Percentiles rank a stretch among this genome's conserved stretches.
phyloP scores from a whole-genome alignment of 92 coral and sea anemone species.

The Pocillopora grandis region DNA sequence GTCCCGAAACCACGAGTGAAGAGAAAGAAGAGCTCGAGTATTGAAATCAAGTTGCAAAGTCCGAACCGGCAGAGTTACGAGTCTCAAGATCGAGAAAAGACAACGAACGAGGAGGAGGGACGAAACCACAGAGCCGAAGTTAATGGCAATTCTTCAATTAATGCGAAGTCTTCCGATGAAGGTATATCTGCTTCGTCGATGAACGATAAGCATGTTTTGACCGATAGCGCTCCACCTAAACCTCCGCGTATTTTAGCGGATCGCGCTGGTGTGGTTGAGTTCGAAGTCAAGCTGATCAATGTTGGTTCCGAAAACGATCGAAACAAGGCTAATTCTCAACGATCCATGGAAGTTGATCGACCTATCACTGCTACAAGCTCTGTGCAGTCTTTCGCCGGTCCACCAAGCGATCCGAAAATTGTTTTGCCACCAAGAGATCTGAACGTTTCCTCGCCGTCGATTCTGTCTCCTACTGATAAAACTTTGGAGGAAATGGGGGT shows the following conservation, averaged over 20 bases:
- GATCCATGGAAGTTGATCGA: slow-evolving; percentile 51
- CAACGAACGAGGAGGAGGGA: slow-evolving; percentile 14
- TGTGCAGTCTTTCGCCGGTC: slow-evolving; percentile 49
- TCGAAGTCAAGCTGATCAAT: slow-evolving; percentile 73
- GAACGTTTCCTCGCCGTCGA: slow-evolving; percentile 38
- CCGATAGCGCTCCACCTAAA: slow-evolving; percentile 52
- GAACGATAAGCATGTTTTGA: slow-evolving; percentile 5
- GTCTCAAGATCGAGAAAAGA: slow-evolving; percentile 4
- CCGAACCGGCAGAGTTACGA: slow-evolving; percentile 24
- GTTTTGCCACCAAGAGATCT: slow-evolving; percentile 54
- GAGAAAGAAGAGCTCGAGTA: slow-evolving; percentile 73
- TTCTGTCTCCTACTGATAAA: slow-evolving; percentile 83
- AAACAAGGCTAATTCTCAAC: slow-evolving; percentile 26
- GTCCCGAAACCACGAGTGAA: slow-evolving; percentile 67
- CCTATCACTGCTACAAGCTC: slow-evolving; percentile 43
- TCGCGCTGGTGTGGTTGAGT: slow-evolving; percentile 76
- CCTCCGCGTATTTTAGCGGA: slow-evolving; percentile 79
- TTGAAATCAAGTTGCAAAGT: slow-evolving; percentile 77
- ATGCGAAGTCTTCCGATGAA: slow-evolving; percentile 7
- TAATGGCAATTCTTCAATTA: slow-evolving; percentile 17
- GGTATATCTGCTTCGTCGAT: slow-evolving; percentile 9
- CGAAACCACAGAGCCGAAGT: not conserved
- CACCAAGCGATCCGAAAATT: slow-evolving; percentile 50
- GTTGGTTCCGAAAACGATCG: slow-evolving; percentile 47
- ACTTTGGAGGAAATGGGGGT: slow-evolving; percentile 84